A percentile compares a stretch with the other conserved stretches of the same genome.
Conservation (phyloP, 2,797 vertebrate species). For the Macropus fuliginosus region DNA sequence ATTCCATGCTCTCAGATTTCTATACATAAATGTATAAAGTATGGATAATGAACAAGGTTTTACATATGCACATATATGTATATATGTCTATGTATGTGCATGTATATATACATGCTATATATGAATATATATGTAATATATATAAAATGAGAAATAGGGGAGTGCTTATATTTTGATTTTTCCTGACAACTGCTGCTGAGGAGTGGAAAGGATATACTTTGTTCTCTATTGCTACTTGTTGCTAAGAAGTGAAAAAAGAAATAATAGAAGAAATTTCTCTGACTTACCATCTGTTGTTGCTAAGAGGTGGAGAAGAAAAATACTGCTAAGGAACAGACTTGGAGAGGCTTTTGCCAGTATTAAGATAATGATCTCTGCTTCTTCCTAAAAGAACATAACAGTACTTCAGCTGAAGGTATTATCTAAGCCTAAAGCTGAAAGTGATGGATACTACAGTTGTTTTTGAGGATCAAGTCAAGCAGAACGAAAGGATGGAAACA, state of each 20-base stretch:
- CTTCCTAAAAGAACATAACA: not conserved
- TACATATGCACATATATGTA: not conserved
- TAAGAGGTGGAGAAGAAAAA: not conserved
- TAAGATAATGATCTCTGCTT: not conserved
- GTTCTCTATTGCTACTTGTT: not conserved
- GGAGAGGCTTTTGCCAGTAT: not conserved
- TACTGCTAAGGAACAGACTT: not conserved
- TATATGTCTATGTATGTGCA: not conserved
- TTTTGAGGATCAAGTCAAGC: constrained; percentile 1
- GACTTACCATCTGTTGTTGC: not conserved
- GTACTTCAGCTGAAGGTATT: not conserved
- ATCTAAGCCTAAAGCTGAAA: not conserved
- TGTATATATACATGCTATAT: no score
- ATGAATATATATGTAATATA: not conserved
- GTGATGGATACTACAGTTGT: not conserved
- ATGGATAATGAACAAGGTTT: not conserved
- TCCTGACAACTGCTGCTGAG: not conserved
- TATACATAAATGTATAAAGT: not conserved
- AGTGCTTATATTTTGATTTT: not conserved
- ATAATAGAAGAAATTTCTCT: not conserved
- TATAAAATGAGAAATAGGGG: not conserved
- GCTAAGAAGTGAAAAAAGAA: not conserved
- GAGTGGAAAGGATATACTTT: not conserved
- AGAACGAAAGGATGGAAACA: not conserved
- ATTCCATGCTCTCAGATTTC: not conserved